These are phyloP conservation scores for Enteromius paludinosus DNA, from an alignment of 2,797 vertebrate species.

Conservation along the genomic window DNA sequence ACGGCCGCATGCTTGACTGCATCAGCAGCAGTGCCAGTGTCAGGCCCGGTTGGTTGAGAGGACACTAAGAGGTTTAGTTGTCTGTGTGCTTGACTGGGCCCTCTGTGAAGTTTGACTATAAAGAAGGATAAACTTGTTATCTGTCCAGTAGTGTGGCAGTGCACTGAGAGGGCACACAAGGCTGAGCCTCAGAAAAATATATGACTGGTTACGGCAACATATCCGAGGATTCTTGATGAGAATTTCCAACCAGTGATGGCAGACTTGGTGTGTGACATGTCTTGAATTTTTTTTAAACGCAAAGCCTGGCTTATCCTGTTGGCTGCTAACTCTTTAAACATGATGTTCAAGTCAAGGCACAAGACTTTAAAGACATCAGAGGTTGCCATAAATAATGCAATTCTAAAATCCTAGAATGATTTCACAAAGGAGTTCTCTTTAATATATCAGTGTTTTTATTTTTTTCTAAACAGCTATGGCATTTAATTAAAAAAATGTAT, in stretches of 20 bases:
- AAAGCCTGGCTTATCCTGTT: slow-evolving; percentile 10
- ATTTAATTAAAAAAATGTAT: not conserved
- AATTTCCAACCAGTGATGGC: slow-evolving; percentile 19
- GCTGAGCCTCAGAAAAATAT: slow-evolving; percentile 25
- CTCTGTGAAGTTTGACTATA: slow-evolving; percentile 46
- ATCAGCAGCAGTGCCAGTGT: slow-evolving; percentile 42
- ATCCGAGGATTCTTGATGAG: not conserved
- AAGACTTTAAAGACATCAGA: not conserved
- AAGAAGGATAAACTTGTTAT: slow-evolving; percentile 55
- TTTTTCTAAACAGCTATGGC: not conserved
- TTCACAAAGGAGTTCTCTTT: not conserved
- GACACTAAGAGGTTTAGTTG: slow-evolving; percentile 54
- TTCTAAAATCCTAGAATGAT: not conserved
- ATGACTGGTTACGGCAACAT: not conserved
- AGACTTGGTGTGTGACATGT: slow-evolving; percentile 15
- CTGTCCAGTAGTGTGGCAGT: slow-evolving; percentile 42
- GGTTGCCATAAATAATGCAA: not conserved
- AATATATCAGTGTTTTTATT: not conserved
- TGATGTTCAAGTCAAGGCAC: not conserved
- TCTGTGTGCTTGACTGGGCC: slow-evolving; percentile 46
- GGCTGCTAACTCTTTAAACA: slow-evolving; percentile 3
- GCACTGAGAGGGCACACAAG: slow-evolving; percentile 18
- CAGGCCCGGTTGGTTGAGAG: slow-evolving; percentile 27
- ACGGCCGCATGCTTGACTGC: slow-evolving; percentile 44
- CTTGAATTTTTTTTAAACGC: not conserved